A percentile compares a stretch with the other conserved stretches of the same genome.
phyloP scores from a whole-genome alignment of 2,888 invertebrate species.

The Andrena dorsata region DNA sequence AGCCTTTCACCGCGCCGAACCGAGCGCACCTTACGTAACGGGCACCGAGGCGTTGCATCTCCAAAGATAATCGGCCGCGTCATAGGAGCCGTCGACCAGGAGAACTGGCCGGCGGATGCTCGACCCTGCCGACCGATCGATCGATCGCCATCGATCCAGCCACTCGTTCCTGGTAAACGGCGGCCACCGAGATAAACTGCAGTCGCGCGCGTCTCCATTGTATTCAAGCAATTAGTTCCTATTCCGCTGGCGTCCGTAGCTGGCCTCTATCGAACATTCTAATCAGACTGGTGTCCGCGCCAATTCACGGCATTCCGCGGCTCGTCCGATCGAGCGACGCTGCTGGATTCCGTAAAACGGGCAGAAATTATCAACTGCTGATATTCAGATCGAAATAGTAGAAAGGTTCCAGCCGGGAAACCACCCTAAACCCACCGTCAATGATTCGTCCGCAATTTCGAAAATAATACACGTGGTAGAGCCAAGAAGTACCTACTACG shows the following conservation, averaged over 20 bases:
- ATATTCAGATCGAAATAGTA: too few species aligned
- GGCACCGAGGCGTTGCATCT: too few species aligned
- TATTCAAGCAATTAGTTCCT: constrained; percentile 56
- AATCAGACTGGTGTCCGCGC: constrained; percentile 13
- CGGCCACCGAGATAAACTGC: constrained; percentile 11
- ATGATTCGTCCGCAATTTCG: too few species aligned
- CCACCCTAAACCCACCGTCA: too few species aligned
- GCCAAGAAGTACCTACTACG: too few species aligned
- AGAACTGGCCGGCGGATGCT: constrained; percentile 20
- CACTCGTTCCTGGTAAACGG: not conserved
- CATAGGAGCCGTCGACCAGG: constrained; percentile 7
- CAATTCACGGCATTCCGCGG: constrained; percentile 7
- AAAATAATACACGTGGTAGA: too few species aligned
- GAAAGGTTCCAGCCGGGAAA: too few species aligned
- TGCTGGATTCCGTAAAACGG: too few species aligned
- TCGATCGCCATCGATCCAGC: constrained; percentile 3
- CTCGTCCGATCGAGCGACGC: not conserved
- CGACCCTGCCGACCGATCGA: not conserved
- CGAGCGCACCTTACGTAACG: constrained; percentile 25
- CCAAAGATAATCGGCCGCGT: not conserved
- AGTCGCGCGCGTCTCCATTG: constrained; percentile 36
- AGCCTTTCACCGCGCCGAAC: constrained; percentile 32
- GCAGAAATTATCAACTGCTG: too few species aligned
- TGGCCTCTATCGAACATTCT: constrained; percentile 48
- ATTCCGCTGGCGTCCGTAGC: constrained; percentile 33